phyloP scores from a whole-genome alignment of 2,797 vertebrate genomes.

The Fundulus diaphanus region DNA sequence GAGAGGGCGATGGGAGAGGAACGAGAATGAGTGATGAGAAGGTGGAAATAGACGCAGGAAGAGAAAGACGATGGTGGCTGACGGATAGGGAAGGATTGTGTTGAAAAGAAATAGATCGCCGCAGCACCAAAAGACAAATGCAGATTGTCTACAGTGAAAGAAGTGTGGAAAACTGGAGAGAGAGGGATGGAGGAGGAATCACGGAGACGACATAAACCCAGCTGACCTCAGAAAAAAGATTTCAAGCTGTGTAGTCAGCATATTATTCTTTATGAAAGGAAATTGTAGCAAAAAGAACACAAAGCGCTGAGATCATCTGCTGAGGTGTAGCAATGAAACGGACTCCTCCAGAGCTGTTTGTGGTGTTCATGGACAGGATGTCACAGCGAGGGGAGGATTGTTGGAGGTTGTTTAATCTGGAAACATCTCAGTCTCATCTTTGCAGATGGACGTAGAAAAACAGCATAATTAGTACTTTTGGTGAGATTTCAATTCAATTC shows the following conservation, averaged over 20 bases:
- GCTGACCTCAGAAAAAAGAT: background rate
- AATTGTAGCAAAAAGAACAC: background rate
- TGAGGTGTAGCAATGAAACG: too few species aligned
- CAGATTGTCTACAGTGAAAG: constrained; percentile 21
- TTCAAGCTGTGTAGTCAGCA: background rate
- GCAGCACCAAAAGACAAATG: constrained; percentile 42
- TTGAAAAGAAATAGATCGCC: constrained; percentile 45
- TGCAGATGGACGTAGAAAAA: too few species aligned
- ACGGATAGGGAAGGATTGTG: constrained; percentile 35
- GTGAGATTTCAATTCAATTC: too few species aligned
- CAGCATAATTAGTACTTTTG: too few species aligned
- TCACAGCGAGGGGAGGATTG: too few species aligned
- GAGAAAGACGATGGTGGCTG: constrained; percentile 38
- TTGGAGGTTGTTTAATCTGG: too few species aligned
- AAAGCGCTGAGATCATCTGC: background rate
- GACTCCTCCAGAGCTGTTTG: too few species aligned
- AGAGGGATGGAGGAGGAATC: constrained; percentile 23
- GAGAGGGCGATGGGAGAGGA: constrained; percentile 55
- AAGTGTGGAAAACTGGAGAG: constrained; percentile 9
- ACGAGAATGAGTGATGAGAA: constrained; percentile 68
- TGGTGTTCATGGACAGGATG: too few species aligned
- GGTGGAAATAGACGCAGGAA: constrained; percentile 48
- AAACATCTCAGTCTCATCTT: too few species aligned
- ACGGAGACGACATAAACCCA: constrained; percentile 8
- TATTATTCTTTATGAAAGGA: background rate